Conservation (phyloP, 2,113 vertebrate genomes). For the Rhadina sibilatrix region DNA sequence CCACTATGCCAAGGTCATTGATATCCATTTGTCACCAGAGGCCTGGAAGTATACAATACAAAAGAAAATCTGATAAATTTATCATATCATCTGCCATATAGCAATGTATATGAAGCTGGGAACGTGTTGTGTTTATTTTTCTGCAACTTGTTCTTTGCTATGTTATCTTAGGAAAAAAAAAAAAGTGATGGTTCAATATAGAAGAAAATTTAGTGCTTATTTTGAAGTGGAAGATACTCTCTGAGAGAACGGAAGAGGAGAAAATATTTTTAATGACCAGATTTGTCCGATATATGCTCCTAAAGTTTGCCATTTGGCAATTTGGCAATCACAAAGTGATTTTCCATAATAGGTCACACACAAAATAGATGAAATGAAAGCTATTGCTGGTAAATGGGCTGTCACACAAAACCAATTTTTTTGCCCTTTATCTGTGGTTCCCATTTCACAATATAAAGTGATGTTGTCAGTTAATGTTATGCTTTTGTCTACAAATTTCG, state of each 20-base stretch:
- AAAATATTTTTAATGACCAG: background rate
- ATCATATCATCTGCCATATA: background rate
- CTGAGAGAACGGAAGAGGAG: background rate
- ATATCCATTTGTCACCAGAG: background rate
- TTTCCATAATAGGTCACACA: constrained; percentile 2
- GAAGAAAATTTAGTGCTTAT: background rate
- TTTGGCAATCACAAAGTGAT: background rate
- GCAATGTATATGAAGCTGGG: fast-evolving
- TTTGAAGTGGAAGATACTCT: background rate
- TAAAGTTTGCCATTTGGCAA: background rate
- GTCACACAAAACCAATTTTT: background rate
- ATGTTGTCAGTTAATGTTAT: background rate
- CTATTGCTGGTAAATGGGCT: background rate
- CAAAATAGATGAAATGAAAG: background rate
- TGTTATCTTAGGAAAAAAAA: background rate
- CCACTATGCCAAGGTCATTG: background rate
- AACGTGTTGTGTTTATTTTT: background rate
- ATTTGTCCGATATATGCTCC: background rate
- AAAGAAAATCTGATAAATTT: background rate
- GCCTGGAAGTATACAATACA: background rate
- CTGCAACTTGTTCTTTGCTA: background rate
- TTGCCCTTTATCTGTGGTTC: background rate
- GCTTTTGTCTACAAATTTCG: background rate
- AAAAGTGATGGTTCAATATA: background rate
- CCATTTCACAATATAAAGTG: background rate